Evolutionary conservation across 2,797 vertebrate species (phyloP).

Genomic region (Fratercula arctica): DNA sequence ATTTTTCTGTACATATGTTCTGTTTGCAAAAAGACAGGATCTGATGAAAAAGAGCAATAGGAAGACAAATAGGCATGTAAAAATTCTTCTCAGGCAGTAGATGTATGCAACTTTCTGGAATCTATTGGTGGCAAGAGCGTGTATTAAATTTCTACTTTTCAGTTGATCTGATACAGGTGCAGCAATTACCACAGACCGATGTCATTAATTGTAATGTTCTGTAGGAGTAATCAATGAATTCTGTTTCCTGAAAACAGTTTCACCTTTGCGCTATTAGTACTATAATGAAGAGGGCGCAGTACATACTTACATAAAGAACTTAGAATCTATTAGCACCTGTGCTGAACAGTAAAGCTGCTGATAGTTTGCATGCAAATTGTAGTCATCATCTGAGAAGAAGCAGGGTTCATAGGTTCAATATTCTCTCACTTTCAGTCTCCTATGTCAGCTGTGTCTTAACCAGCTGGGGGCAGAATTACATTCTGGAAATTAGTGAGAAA

Average conservation of each 20-base stretch:
- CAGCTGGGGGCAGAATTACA: slow-evolving; percentile 99
- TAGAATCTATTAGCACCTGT: slow-evolving; percentile 28
- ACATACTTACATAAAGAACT: slow-evolving; percentile 16
- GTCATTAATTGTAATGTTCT: slow-evolving; percentile 52
- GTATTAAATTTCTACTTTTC: slow-evolving; percentile 20
- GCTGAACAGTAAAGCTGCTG: not conserved
- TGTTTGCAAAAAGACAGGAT: not conserved
- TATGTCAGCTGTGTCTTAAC: slow-evolving; percentile 81
- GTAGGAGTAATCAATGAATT: slow-evolving; percentile 30
- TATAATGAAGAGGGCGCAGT: slow-evolving; percentile 17
- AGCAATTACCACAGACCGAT: not conserved
- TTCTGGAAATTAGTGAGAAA: slow-evolving; percentile 86
- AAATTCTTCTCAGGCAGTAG: slow-evolving; percentile 1
- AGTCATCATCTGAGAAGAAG: slow-evolving; percentile 4
- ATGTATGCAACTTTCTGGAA: not conserved
- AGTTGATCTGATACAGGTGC: slow-evolving; percentile 10
- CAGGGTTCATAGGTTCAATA: slow-evolving; percentile 52
- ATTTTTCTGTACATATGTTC: not conserved
- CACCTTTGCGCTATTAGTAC: slow-evolving; percentile 24
- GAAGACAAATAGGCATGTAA: not conserved
- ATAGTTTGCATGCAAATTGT: slow-evolving; percentile 43
- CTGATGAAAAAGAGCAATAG: slow-evolving; percentile 1
- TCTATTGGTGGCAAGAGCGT: not conserved
- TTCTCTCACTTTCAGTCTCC: slow-evolving; percentile 56
- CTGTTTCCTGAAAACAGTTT: slow-evolving; percentile 39